Conservation (phyloP, 2,888 invertebrate species). For the Neria commutata region DNA sequence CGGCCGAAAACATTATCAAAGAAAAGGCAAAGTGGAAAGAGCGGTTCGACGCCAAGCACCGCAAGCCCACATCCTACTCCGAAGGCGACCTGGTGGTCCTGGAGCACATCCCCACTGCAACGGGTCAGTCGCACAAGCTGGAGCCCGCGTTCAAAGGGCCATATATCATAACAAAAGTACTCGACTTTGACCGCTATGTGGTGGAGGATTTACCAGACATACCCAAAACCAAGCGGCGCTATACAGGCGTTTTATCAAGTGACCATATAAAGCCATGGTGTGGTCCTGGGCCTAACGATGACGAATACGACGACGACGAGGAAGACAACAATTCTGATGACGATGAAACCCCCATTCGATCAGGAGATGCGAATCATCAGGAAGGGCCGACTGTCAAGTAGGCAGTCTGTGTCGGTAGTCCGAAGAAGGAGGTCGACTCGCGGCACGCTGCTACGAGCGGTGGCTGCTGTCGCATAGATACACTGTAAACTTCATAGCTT, state of each 20-base stretch:
- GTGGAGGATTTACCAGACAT: constrained; percentile 24
- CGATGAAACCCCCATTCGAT: constrained; percentile 5
- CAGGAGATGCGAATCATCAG: too few relatives aligned
- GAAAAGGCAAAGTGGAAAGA: constrained; percentile 19
- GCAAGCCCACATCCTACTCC: constrained; percentile 9
- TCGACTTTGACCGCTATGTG: constrained; percentile 21
- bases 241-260: constrained; percentile 22
- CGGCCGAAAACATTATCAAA: constrained; percentile 11
- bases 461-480: too few relatives aligned
- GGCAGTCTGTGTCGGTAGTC: too few relatives aligned
- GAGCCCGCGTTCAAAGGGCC: constrained; percentile 24
- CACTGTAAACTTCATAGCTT: too few relatives aligned
- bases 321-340: too few relatives aligned
- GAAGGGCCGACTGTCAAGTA: too few relatives aligned
- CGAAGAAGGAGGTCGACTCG: too few relatives aligned
- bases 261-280: constrained; percentile 29
- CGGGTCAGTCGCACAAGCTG: constrained; percentile 19
- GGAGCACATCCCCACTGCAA: constrained; percentile 13
- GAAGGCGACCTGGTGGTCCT: constrained; percentile 21
- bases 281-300: constrained; percentile 8
- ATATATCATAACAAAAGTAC: constrained; percentile 21
- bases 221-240: constrained; percentile 11
- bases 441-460: too few relatives aligned
- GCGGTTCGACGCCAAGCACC: constrained; percentile 19
- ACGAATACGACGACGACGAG: not conserved